These are phyloP conservation scores for Drosophila arizonae DNA, from an alignment of 1,140 invertebrate genomes.

Conservation along the genomic window DNA sequence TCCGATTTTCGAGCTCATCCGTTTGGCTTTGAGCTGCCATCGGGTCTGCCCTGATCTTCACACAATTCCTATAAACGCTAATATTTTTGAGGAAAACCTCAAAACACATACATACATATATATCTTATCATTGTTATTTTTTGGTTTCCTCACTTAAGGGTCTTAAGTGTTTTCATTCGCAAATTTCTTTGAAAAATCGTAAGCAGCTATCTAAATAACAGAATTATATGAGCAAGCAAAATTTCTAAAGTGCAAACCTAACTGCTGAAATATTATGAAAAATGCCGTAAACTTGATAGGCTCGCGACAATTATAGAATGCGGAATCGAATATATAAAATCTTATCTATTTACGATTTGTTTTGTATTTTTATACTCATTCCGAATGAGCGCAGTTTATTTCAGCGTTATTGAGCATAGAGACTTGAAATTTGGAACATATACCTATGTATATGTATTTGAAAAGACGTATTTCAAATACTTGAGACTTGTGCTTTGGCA, in stretches of 20 bases:
- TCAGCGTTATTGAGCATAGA: no score
- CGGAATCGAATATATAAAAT: no score
- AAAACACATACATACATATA: neutral
- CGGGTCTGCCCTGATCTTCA: neutral
- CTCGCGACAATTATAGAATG: no score
- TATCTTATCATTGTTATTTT: constrained; percentile 29
- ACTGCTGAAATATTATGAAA: neutral
- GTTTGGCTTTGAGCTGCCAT: constrained; percentile 18
- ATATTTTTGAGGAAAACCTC: neutral
- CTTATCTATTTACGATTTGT: no score
- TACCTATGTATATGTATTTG: no score
- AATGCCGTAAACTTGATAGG: neutral
- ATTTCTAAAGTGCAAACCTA: neutral
- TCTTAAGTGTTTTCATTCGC: neutral
- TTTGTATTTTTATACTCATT: no score
- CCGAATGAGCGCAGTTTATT: no score
- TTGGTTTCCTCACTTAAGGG: constrained; percentile 22
- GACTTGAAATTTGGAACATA: no score
- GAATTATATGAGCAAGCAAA: neutral
- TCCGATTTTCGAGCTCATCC: constrained; percentile 38
- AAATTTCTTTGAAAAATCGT: constrained; percentile 11
- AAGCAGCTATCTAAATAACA: constrained; percentile 5
- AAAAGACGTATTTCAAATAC: no score
- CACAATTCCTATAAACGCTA: constrained; percentile 8
- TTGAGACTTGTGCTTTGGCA: no score